Evolutionary conservation across 2,888 invertebrate genomes (phyloP).

Genomic region (Zhengitettix transpicula): DNA sequence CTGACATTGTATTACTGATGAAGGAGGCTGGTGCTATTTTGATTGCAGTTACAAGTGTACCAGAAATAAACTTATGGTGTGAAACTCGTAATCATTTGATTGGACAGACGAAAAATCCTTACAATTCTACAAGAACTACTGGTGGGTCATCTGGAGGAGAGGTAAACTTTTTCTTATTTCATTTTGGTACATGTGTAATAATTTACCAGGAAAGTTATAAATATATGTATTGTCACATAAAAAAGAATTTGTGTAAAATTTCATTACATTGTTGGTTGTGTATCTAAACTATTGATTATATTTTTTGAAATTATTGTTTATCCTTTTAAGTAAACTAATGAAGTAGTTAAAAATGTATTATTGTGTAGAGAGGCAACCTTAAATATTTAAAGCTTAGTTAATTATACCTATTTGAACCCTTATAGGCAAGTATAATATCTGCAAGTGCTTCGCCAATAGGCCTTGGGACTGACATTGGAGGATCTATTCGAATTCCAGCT

Average conservation of each 20-base stretch:
- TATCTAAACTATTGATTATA: no score
- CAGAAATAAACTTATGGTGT: conserved; percentile 85
- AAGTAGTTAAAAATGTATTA: no score
- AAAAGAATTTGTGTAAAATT: no score
- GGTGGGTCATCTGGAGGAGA: conserved; percentile 93
- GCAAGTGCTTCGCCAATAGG: conserved; percentile 70
- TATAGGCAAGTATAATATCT: conserved; percentile 37
- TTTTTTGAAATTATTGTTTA: no score
- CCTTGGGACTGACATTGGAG: conserved; percentile 86
- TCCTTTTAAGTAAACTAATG: no score
- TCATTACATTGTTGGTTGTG: no score
- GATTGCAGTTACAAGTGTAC: conserved; percentile 79
- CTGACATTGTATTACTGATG: conserved; percentile 55
- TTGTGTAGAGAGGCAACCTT: no score
- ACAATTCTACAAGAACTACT: conserved; percentile 64
- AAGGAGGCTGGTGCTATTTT: conserved; percentile 72
- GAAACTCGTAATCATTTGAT: conserved; percentile 78
- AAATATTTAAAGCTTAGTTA: no score
- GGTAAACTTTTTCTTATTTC: conserved; percentile 35
- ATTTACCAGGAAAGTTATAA: not conserved
- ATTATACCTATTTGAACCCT: not conserved
- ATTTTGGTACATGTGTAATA: not conserved
- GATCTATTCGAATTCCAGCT: conserved; percentile 83
- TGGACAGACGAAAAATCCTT: conserved; percentile 84
- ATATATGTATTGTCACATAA: no score